Conservation (phyloP, 2,113 vertebrate genomes). For the Quiscalus mexicanus region DNA sequence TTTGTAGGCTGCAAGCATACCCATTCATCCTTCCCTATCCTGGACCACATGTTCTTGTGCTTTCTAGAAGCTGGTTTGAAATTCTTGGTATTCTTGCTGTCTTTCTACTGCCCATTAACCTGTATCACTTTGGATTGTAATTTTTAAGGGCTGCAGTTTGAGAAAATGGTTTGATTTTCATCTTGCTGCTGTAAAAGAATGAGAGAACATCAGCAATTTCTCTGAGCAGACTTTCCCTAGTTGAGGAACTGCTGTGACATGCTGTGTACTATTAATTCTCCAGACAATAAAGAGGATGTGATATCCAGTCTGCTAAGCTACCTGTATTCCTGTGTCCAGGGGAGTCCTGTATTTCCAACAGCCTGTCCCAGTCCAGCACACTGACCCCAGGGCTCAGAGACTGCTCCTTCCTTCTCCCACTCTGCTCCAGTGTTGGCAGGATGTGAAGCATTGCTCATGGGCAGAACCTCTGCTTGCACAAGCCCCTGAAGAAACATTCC, state of each 20-base stretch:
- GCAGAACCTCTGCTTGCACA: not conserved
- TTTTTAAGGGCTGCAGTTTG: not conserved
- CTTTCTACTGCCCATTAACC: not conserved
- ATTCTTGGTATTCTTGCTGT: not conserved
- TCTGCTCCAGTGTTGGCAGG: not conserved
- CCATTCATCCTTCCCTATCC: not conserved
- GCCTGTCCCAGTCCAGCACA: not conserved
- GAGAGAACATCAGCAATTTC: not conserved
- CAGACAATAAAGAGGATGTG: not conserved
- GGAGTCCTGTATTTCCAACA: not conserved
- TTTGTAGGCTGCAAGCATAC: not conserved
- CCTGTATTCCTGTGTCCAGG: not conserved
- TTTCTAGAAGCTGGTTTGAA: not conserved
- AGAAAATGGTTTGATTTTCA: not conserved
- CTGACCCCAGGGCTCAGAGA: not conserved
- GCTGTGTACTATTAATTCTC: not conserved
- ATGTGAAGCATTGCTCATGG: rapidly evolving
- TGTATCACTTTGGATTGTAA: not conserved
- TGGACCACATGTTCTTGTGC: not conserved
- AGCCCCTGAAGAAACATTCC: not conserved
- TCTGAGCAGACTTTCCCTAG: not conserved
- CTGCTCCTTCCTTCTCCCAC: not conserved
- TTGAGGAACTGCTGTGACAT: not conserved
- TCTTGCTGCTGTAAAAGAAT: not conserved
- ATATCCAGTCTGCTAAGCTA: not conserved